Evolutionary conservation across 2,797 vertebrate genomes (phyloP).

Genomic region (Sebastes jordani): DNA sequence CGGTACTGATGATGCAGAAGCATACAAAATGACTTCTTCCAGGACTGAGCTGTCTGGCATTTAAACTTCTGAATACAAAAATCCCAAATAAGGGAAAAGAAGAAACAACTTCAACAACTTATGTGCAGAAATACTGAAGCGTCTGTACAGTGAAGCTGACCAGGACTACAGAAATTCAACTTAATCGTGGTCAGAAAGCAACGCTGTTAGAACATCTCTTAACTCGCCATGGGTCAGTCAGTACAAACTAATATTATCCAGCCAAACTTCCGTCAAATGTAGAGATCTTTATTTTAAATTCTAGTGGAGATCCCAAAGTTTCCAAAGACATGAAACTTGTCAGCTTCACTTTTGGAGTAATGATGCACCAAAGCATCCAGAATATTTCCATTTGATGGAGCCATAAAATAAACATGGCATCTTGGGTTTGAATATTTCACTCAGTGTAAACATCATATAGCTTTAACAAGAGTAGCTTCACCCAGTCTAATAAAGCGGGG

Average conservation of each 20-base stretch:
- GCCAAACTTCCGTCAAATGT: no score
- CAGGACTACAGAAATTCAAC: neutral
- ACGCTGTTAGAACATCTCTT: neutral
- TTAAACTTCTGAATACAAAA: neutral
- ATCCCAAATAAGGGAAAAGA: rapidly evolving
- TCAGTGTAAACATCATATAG: neutral
- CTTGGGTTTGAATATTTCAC: neutral
- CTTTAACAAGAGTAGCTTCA: neutral
- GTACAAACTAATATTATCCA: no score
- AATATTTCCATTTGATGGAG: neutral
- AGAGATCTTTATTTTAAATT: neutral
- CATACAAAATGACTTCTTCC: neutral
- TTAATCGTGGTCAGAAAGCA: neutral
- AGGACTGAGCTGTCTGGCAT: neutral
- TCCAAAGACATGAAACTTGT: neutral
- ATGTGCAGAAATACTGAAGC: neutral
- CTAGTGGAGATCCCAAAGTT: neutral
- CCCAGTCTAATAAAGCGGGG: neutral
- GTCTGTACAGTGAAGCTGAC: neutral
- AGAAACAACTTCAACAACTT: neutral
- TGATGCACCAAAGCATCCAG: neutral
- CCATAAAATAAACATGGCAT: neutral
- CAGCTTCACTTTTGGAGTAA: neutral
- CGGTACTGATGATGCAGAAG: neutral
- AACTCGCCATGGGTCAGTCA: no score